phyloP scores from a whole-genome alignment of 2,797 vertebrate species.

The Lithobates sylvaticus region DNA sequence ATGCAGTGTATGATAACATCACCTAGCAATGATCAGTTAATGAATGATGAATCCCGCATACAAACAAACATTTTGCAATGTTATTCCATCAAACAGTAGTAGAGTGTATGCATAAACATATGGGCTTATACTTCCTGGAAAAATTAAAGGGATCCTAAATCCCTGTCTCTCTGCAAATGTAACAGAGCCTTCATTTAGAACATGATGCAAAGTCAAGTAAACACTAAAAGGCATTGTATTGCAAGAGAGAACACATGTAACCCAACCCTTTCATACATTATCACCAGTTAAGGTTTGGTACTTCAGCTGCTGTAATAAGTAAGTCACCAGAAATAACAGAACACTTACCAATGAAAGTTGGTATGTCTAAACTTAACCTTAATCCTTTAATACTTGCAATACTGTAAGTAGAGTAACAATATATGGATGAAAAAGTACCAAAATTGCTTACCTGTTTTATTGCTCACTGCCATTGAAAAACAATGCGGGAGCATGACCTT shows the following conservation, averaged over 20 bases:
- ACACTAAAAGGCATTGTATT: neutral
- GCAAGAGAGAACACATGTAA: neutral
- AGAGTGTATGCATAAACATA: neutral
- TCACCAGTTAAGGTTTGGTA: neutral
- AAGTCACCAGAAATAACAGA: neutral
- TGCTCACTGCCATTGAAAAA: constrained; percentile 82
- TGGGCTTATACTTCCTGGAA: neutral
- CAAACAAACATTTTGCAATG: neutral
- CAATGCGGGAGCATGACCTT: constrained; percentile 77
- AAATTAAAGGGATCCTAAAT: neutral
- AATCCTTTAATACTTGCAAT: neutral
- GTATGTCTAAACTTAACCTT: neutral
- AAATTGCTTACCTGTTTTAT: constrained; percentile 83
- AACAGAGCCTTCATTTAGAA: neutral
- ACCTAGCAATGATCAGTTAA: neutral
- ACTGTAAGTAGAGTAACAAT: neutral
- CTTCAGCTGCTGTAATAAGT: neutral
- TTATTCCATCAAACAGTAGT: neutral
- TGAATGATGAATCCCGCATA: neutral
- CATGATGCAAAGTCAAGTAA: constrained; percentile 4
- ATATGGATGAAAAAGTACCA: neutral
- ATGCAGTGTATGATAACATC: neutral
- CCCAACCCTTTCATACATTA: neutral
- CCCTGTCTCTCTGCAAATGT: neutral
- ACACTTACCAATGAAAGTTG: neutral